Conservation (phyloP, 2,113 vertebrate species). For the Bos indicus region DNA sequence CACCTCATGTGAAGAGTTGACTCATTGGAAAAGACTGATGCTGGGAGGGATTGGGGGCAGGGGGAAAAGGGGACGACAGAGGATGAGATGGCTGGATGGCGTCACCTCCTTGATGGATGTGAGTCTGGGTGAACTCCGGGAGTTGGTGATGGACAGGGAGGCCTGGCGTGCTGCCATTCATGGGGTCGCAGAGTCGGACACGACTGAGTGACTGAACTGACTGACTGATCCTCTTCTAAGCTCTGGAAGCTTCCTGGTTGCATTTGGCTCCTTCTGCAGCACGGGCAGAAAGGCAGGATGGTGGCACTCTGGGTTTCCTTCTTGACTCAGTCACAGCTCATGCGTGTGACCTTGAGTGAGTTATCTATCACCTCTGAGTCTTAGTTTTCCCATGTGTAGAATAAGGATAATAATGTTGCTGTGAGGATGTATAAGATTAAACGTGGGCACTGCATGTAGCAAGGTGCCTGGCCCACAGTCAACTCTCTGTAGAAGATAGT, state of each 20-base stretch:
- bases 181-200: too few relatives aligned
- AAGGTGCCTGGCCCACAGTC: rapidly evolving
- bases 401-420: rapidly evolving
- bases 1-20: too few relatives aligned
- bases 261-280: not conserved
- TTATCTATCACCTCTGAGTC: not conserved
- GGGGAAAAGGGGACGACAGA: too few relatives aligned
- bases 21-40: too few relatives aligned
- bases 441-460: rapidly evolving
- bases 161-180: too few relatives aligned
- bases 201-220: too few relatives aligned
- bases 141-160: too few relatives aligned
- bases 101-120: too few relatives aligned
- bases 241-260: not conserved
- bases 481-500: rapidly evolving
- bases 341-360: rapidly evolving
- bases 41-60: too few relatives aligned
- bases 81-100: too few relatives aligned
- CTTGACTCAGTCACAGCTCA: rapidly evolving
- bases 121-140: too few relatives aligned
- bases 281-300: rapidly evolving
- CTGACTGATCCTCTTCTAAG: too few relatives aligned
- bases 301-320: rapidly evolving
- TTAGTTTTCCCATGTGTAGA: not conserved
- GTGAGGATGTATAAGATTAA: rapidly evolving